A percentile compares a stretch with the other conserved stretches of the same genome.
Evolutionary conservation across 2,797 vertebrate species (phyloP).

Genomic region (Pseudochromis fuscus): DNA sequence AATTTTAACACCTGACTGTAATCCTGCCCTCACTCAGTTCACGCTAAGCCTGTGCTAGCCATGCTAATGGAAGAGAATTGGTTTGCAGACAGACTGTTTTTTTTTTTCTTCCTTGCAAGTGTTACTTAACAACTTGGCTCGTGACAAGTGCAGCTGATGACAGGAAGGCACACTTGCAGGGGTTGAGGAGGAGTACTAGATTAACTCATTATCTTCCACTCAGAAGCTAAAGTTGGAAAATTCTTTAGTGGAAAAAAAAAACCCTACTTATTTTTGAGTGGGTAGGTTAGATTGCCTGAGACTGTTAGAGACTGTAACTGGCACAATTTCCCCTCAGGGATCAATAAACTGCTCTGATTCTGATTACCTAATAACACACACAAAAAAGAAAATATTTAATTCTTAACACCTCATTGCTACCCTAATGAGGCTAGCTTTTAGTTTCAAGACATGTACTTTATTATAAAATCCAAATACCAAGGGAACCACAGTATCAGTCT

Average conservation of each 20-base stretch:
- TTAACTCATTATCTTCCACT: slow-evolving; percentile 8
- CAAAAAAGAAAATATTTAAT: no score
- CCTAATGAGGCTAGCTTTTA: no score
- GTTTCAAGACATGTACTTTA: no score
- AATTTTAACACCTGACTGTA: slow-evolving; percentile 87
- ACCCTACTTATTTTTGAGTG: not conserved
- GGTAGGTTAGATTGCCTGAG: not conserved
- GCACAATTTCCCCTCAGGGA: no score
- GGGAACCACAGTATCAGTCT: not conserved
- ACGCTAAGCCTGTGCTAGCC: slow-evolving; percentile 78
- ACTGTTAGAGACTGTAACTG: no score
- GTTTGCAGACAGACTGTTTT: slow-evolving; percentile 48
- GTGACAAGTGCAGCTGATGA: slow-evolving; percentile 52
- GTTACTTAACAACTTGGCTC: slow-evolving; percentile 75
- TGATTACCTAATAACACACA: not conserved
- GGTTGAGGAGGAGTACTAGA: not conserved
- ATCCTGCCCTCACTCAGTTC: slow-evolving; percentile 79
- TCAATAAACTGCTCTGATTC: no score
- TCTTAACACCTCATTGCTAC: no score
- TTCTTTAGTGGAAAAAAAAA: not conserved
- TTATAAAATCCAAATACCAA: no score
- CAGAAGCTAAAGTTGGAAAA: slow-evolving; percentile 2
- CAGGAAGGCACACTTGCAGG: slow-evolving; percentile 27
- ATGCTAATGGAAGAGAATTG: slow-evolving; percentile 66
- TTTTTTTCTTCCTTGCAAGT: slow-evolving; percentile 14